A percentile compares a stretch with the other conserved stretches of the same genome.
Conservation (phyloP, 2,113 vertebrate genomes). For the Xenopus laevis region DNA sequence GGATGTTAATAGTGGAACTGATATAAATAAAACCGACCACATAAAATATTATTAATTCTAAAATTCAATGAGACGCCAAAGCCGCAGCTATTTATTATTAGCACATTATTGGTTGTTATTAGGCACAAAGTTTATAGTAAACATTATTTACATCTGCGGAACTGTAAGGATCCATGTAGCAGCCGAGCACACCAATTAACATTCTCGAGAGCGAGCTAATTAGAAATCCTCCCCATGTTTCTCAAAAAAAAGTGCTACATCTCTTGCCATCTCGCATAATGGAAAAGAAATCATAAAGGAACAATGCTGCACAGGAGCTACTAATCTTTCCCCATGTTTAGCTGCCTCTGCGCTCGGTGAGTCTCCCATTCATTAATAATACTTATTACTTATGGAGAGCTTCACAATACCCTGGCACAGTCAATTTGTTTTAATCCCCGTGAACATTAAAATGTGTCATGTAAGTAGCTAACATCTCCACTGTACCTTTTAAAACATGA, state of each 20-base stretch:
- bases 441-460: neutral
- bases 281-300: too few species aligned
- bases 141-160: neutral
- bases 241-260: neutral
- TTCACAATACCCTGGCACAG: neutral
- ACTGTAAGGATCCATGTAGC: neutral
- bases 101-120: neutral
- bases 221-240: neutral
- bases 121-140: neutral
- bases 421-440: neutral
- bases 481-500: too few species aligned
- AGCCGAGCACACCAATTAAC: conserved; percentile 7
- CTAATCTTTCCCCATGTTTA: too few species aligned
- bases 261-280: too few species aligned
- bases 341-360: neutral
- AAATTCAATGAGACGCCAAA: neutral
- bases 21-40: too few species aligned
- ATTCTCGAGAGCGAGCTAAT: conserved; percentile 1
- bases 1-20: too few species aligned
- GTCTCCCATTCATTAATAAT: neutral
- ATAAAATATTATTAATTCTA: neutral
- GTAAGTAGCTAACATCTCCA: too few species aligned
- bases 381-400: neutral
- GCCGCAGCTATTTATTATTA: neutral
- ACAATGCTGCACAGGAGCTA: too few species aligned